These are phyloP conservation scores for Sinocyclocheilus rhinocerous DNA, from an alignment of 2,113 vertebrate species.

Conservation along the genomic window DNA sequence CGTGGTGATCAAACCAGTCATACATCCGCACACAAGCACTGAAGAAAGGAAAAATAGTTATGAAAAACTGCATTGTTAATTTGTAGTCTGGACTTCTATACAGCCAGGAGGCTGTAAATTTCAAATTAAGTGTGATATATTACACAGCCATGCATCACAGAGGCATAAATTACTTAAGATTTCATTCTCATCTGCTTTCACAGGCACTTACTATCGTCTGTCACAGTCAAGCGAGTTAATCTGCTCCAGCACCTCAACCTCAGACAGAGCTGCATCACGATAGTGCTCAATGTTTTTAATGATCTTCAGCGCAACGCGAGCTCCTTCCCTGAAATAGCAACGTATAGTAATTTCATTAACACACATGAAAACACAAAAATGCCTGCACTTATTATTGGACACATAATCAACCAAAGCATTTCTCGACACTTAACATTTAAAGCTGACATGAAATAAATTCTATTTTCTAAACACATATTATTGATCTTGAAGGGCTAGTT, in stretches of 20 bases:
- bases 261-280: conserved; percentile 92
- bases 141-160: neutral
- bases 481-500: neutral
- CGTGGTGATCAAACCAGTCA: conserved; percentile 96
- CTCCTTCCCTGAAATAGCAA: conserved; percentile 77
- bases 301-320: conserved; percentile 94
- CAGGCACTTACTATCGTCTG: conserved; percentile 75
- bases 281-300: conserved; percentile 98
- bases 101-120: conserved; percentile 16
- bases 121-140: neutral
- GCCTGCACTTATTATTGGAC: neutral
- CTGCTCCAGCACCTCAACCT: conserved; percentile 92
- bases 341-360: neutral
- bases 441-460: neutral
- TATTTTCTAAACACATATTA: neutral
- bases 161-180: neutral
- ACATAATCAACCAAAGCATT: neutral
- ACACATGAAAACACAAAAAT: neutral
- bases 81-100: neutral
- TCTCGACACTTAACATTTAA: neutral
- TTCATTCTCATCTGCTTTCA: neutral
- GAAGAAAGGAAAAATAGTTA: conserved; percentile 20
- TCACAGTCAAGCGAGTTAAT: conserved; percentile 86
- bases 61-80: neutral
- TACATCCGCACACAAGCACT: conserved; percentile 94